phyloP scores from a whole-genome alignment of 2,113 vertebrate species.

The Anas platyrhynchos region DNA sequence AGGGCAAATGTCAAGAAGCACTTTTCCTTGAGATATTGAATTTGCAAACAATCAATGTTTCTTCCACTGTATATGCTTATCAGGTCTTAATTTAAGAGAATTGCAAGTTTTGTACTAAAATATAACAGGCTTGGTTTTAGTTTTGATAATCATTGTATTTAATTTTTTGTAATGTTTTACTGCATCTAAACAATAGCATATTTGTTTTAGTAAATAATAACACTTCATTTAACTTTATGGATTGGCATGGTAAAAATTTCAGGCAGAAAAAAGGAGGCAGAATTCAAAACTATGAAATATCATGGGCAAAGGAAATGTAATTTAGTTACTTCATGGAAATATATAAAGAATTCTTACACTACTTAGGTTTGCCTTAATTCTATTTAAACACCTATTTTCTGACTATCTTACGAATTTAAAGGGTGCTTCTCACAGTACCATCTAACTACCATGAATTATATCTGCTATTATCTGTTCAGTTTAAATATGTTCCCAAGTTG shows the following conservation, averaged over 20 bases:
- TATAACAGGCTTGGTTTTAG: neutral
- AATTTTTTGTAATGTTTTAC: neutral
- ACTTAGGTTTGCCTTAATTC: neutral
- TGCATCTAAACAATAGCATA: neutral
- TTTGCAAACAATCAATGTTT: neutral
- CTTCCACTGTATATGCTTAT: neutral
- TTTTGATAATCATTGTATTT: neutral
- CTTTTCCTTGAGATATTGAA: neutral
- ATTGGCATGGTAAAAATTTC: neutral
- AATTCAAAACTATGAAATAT: neutral
- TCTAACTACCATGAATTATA: neutral
- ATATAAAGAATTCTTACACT: neutral
- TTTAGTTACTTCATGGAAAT: neutral
- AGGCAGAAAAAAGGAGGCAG: neutral
- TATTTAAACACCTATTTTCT: neutral
- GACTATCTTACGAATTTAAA: neutral
- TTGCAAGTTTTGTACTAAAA: neutral
- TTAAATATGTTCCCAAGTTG: neutral
- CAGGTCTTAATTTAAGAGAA: neutral
- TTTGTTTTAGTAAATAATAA: neutral
- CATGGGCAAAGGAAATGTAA: neutral
- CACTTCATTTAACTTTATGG: neutral
- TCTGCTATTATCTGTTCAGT: neutral
- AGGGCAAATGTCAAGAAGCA: neutral
- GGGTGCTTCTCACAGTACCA: fast-evolving